phyloP scores from a whole-genome alignment of 2,113 vertebrate genomes.

The Paratilapia polleni region DNA sequence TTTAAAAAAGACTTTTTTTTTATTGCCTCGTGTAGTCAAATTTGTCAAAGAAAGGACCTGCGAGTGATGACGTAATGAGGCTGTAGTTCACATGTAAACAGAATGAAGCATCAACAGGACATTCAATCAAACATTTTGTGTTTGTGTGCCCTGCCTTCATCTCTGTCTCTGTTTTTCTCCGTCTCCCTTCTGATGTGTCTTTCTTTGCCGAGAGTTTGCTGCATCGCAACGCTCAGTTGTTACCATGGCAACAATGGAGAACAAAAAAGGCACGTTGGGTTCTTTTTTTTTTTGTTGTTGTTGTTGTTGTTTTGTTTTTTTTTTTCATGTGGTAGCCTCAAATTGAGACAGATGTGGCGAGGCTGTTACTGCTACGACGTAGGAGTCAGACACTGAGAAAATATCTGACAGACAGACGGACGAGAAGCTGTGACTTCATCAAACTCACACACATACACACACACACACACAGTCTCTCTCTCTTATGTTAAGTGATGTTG shows the following conservation, averaged over 20 bases:
- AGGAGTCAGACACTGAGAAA: not conserved
- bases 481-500: constrained; percentile 15
- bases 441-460: constrained; percentile 10
- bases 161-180: not conserved
- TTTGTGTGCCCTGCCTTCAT: not conserved
- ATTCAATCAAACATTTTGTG: not conserved
- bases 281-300: not conserved
- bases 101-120: not conserved
- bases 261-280: constrained; percentile 1
- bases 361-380: not conserved
- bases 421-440: not conserved
- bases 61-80: not conserved
- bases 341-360: constrained; percentile 33
- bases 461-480: not conserved
- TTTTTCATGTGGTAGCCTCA: not conserved
- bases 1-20: no score
- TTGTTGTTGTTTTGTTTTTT: not conserved
- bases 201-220: constrained; percentile 46
- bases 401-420: constrained; percentile 13
- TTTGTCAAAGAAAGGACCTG: not conserved
- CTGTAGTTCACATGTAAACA: not conserved
- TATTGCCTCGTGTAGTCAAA: not conserved
- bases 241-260: constrained; percentile 54
- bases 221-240: constrained; percentile 59
- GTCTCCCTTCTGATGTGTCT: constrained; percentile 2